A percentile compares a stretch with the other conserved stretches of the same genome.
phyloP scores from a whole-genome alignment of 2,888 invertebrate species.

The Yponomeuta plumbellus region DNA sequence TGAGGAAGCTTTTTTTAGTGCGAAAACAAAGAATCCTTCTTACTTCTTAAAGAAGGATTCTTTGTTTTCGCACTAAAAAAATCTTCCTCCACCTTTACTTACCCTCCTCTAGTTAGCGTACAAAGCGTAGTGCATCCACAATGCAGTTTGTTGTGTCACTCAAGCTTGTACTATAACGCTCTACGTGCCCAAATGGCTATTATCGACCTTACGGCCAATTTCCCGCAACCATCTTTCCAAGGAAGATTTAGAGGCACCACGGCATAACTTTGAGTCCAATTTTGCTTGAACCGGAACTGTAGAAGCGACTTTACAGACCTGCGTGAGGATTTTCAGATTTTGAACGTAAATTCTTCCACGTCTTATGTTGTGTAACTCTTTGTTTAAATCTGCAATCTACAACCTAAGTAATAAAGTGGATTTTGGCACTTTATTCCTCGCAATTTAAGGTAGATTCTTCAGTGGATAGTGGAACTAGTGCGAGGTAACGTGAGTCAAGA shows the following conservation, averaged over 20 bases:
- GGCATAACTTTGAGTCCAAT: conserved; percentile 28
- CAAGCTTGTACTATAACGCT: conserved; percentile 44
- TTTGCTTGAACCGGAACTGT: conserved; percentile 24
- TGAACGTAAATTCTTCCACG: conserved; percentile 16
- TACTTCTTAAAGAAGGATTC: conserved; percentile 1
- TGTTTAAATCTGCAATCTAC: neutral
- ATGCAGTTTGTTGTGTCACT: conserved; percentile 57
- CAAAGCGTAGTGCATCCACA: conserved; percentile 67
- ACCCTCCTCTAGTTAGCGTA: conserved; percentile 49
- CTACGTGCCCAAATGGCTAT: conserved; percentile 28
- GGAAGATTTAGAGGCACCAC: neutral
- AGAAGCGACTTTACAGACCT: conserved; percentile 34
- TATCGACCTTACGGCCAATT: conserved; percentile 33
- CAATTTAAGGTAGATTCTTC: conserved; percentile 32
- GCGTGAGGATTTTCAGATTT: conserved; percentile 51
- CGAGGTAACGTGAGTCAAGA: conserved; percentile 64
- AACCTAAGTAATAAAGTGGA: neutral
- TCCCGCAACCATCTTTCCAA: conserved; percentile 30
- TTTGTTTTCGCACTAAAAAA: conserved; percentile 20
- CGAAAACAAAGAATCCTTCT: conserved; percentile 3
- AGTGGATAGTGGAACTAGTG: conserved; percentile 48
- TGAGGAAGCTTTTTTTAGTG: conserved; percentile 35
- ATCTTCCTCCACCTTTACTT: conserved; percentile 39
- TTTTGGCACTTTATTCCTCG: neutral
- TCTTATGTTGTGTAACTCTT: neutral